Evolutionary conservation across 1,140 invertebrate genomes (phyloP), one percentile per base, ranked within the genome.

Genomic region (Charaxes varanes): DNA sequence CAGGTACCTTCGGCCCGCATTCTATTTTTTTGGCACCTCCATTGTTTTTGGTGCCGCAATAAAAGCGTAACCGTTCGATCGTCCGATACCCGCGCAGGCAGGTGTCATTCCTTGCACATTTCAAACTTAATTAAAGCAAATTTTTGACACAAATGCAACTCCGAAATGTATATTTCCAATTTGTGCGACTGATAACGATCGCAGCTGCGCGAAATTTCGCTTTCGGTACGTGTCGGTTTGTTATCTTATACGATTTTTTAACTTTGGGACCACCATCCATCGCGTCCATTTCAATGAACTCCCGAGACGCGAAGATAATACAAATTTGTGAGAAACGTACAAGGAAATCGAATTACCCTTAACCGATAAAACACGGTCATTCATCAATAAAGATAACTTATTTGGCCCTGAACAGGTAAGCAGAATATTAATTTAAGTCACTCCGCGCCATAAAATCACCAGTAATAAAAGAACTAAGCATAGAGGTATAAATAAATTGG

Each of bases 11-110:
- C 33, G 26, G 45, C 64, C 72, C 70, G 68, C 72, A 69, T 81
- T 69, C 51, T 54, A 65, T 62, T 81, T 79, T n/a, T 79, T 81
- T 79, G 72, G 72, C 64, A 77, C 71, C 71, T 64, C 59, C 64
- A 79, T 81, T 81, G 74, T 82, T 79, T 82, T 71, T 76, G 63
- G 65, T 61, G 54, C 68, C 54, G 65, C 66, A 68, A 69, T n/a
- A n/a, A 78, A 65, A 73, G 59, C 66, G 74, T 73, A 72, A 73
- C 70, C 62, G 60, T 13, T 58, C 16, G 72, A 79, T 79, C 70
- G 14, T 46, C 56, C 36, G 74, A 82, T 78, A 78, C n/a, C n/a
- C n/a, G n/a, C 18, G 41, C 51, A 26, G 48, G 74, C 78, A 82
- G 74, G 78, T 82, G 73, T 76, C 65, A 53, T 58, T 59, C 49